phyloP scores from a whole-genome alignment of 1,140 invertebrate genomes.

The Paraescarpia echinospica region DNA sequence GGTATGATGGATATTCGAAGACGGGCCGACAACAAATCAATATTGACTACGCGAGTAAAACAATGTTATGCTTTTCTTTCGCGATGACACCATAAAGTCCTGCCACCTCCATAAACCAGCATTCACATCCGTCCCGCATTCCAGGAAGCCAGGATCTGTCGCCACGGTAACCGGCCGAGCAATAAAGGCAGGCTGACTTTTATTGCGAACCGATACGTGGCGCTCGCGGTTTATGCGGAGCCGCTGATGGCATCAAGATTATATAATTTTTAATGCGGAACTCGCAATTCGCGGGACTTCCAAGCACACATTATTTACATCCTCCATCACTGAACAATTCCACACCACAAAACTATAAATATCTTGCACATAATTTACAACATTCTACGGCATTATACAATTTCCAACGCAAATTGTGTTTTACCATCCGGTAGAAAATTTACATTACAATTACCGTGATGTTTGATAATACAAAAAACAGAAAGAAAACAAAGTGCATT shows the following conservation, averaged over 20 bases:
- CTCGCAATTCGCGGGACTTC: neutral
- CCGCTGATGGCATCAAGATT: neutral
- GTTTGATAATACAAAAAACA: neutral
- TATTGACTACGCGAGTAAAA: neutral
- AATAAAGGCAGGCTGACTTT: neutral
- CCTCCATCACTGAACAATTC: neutral
- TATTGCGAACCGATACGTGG: neutral
- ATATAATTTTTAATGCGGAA: neutral
- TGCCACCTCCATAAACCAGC: neutral
- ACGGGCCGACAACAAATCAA: neutral
- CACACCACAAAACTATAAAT: neutral
- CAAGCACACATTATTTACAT: neutral
- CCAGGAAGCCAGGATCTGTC: neutral
- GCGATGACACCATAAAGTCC: neutral
- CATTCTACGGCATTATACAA: neutral
- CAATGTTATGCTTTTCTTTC: neutral
- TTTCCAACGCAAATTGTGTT: neutral
- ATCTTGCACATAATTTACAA: neutral
- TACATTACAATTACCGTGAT: neutral
- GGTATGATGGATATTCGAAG: neutral
- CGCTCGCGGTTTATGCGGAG: neutral
- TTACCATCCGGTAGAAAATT: neutral
- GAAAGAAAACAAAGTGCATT: neutral
- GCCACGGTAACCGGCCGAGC: neutral
- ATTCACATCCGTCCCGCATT: neutral